Evolutionary conservation across 2,888 invertebrate species (phyloP).

Genomic region (Calameuta pallipes): DNA sequence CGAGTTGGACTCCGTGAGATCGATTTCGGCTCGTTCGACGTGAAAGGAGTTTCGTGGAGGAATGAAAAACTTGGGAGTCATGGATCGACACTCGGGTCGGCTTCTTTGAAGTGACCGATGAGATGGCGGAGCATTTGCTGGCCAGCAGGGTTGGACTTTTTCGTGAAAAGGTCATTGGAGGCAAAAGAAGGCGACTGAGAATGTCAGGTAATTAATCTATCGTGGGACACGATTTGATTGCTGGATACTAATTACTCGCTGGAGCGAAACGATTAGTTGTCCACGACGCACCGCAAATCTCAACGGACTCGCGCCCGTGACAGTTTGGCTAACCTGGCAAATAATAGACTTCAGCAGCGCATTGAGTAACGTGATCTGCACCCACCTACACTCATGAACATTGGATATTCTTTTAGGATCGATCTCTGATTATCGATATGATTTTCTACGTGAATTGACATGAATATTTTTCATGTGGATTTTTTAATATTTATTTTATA

Average conservation of each 20-base stretch:
- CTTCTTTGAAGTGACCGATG: slow-evolving; percentile 11
- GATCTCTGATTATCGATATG: background rate
- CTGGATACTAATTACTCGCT: slow-evolving; percentile 17
- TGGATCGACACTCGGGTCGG: slow-evolving; percentile 5
- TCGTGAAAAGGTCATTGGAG: background rate
- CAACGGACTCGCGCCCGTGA: slow-evolving; percentile 33
- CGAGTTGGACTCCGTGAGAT: background rate
- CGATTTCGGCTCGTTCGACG: background rate
- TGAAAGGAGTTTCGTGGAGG: background rate
- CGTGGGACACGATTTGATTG: slow-evolving; percentile 1
- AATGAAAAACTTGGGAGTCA: slow-evolving; percentile 19
- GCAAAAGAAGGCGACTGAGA: background rate
- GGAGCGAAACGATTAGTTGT: slow-evolving; percentile 57
- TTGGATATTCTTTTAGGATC: background rate
- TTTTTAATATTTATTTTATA: background rate
- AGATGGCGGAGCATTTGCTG: background rate
- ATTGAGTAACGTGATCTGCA: background rate
- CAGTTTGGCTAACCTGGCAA: slow-evolving; percentile 44
- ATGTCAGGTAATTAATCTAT: slow-evolving; percentile 14
- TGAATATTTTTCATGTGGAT: background rate
- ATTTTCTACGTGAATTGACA: background rate
- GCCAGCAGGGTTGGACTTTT: background rate
- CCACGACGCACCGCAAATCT: slow-evolving; percentile 50
- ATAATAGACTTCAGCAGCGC: background rate
- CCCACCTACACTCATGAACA: background rate